Conservation (phyloP, 2,113 vertebrate genomes). For the Cephalophus harveyi region DNA sequence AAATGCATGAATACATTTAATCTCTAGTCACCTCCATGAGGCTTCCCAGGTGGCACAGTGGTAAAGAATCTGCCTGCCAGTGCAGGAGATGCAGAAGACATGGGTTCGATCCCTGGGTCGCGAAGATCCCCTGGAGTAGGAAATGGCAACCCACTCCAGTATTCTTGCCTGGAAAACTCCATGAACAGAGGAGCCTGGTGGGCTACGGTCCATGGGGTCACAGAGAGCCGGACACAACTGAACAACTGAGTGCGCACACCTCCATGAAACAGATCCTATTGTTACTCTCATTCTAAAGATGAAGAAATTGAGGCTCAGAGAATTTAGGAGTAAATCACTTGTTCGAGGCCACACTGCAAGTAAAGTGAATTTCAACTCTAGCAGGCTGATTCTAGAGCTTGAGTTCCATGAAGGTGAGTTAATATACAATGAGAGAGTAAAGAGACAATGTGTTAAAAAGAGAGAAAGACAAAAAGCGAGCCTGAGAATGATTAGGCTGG, state of each 20-base stretch:
- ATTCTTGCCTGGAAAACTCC: not conserved
- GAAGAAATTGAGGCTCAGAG: conserved; percentile 3
- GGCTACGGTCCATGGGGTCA: not conserved
- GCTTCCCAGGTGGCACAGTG: not conserved
- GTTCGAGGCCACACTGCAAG: not conserved
- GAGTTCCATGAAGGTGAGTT: not conserved
- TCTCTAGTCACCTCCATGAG: not conserved
- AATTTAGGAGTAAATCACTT: conserved; percentile 5
- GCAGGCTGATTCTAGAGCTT: not conserved
- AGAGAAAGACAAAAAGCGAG: not conserved
- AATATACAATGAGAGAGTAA: not conserved
- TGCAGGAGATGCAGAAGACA: not conserved
- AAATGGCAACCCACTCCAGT: not conserved
- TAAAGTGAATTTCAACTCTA: conserved; percentile 24
- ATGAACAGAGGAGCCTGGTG: not conserved
- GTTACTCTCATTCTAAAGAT: conserved; percentile 21
- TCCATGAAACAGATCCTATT: not conserved
- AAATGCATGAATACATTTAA: conserved; percentile 20
- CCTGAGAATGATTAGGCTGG: not conserved
- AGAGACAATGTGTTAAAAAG: not conserved
- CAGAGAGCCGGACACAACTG: not conserved
- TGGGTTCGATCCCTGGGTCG: not conserved
- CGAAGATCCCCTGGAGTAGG: not conserved
- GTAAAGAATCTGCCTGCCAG: not conserved
- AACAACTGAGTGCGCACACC: not conserved